These are phyloP conservation scores for Pithys albifrons DNA, from an alignment of 2,113 vertebrate genomes.

Conservation along the genomic window DNA sequence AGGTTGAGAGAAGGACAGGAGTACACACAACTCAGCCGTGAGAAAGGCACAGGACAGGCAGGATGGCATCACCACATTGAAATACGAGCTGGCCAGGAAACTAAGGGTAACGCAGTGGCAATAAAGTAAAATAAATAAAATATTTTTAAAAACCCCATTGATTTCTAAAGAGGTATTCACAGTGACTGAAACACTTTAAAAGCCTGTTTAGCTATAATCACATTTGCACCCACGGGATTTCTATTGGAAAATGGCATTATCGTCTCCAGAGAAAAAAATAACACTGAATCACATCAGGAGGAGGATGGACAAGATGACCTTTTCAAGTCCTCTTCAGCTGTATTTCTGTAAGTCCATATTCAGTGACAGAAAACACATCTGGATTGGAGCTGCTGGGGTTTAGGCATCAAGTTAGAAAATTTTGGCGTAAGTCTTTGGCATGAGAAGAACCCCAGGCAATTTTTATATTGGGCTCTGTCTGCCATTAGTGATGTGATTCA, in stretches of 20 bases:
- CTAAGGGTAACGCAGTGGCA: background rate
- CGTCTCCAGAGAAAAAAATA: background rate
- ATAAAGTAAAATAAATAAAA: background rate
- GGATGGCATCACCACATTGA: background rate
- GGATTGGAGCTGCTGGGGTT: background rate
- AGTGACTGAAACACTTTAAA: slow-evolving; percentile 16
- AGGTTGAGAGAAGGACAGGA: background rate
- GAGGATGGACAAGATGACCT: slow-evolving; percentile 1
- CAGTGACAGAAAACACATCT: background rate
- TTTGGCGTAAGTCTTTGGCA: background rate
- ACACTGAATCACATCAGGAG: background rate
- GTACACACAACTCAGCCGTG: accelerated
- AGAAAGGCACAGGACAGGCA: background rate
- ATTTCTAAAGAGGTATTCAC: background rate
- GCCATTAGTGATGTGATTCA: background rate
- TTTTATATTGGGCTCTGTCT: background rate
- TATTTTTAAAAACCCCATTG: background rate
- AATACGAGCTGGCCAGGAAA: background rate
- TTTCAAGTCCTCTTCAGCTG: background rate
- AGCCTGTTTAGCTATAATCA: slow-evolving; percentile 33
- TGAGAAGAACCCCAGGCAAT: background rate
- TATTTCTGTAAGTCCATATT: background rate
- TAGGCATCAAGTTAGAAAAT: background rate
- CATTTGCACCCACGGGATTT: background rate
- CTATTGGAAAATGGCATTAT: slow-evolving; percentile 9